Evolutionary conservation across 1,140 invertebrate species (phyloP).

Genomic region (Megathymus violae): DNA sequence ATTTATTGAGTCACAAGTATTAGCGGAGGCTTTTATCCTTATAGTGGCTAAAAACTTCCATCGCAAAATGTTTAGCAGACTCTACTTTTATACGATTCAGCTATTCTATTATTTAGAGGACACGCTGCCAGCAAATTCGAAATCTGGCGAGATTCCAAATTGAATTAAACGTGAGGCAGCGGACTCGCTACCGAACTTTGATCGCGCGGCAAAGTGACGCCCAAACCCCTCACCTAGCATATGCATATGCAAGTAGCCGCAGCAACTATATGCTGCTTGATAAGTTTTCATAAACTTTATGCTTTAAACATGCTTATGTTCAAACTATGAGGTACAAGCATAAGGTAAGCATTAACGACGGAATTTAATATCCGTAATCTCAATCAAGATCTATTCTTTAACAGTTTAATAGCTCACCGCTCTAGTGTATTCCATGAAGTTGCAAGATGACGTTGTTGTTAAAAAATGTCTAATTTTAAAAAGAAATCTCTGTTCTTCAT

Average conservation of each 20-base stretch:
- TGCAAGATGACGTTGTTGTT: background rate
- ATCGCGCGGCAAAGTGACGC: constrained; percentile 50
- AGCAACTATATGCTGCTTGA: constrained; percentile 25
- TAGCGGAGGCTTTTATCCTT: constrained; percentile 14
- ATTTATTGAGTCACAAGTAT: background rate
- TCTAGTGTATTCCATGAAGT: background rate
- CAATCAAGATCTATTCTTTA: background rate
- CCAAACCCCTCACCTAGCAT: constrained; percentile 25
- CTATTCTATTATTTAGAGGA: constrained; percentile 74
- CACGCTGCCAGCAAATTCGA: constrained; percentile 65
- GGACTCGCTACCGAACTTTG: constrained; percentile 52
- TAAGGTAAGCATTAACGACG: constrained; percentile 1
- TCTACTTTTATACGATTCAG: constrained; percentile 53
- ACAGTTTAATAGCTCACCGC: background rate
- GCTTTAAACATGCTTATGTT: constrained; percentile 26
- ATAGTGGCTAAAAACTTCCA: constrained; percentile 39
- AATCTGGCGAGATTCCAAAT: constrained; percentile 72
- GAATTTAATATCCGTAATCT: constrained; percentile 12
- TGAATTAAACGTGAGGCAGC: constrained; percentile 68
- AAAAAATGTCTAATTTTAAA: background rate
- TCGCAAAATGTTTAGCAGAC: constrained; percentile 52
- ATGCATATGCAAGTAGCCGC: constrained; percentile 32
- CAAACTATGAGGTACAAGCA: constrained; percentile 13
- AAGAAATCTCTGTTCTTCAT: no score
- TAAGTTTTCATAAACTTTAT: constrained; percentile 34